phyloP scores from a whole-genome alignment of 2,113 vertebrate species.

The Oreochromis tanganicae region DNA sequence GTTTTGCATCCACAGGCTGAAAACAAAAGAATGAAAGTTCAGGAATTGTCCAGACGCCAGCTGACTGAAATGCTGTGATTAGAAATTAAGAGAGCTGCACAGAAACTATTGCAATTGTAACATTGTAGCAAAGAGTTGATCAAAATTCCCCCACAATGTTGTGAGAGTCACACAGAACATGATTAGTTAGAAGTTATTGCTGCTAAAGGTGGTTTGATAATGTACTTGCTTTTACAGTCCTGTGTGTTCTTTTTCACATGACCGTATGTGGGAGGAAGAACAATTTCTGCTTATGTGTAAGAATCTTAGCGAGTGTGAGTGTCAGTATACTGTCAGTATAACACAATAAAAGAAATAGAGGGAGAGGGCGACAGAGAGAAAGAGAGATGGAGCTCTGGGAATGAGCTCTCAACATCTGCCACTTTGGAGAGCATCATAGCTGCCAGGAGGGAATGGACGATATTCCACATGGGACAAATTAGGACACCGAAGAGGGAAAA shows the following conservation, averaged over 20 bases:
- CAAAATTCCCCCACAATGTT: neutral
- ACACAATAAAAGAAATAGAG: neutral
- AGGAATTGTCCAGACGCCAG: accelerated
- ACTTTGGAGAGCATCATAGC: constrained; percentile 6
- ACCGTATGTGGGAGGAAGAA: neutral
- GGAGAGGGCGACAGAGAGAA: neutral
- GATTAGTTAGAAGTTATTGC: neutral
- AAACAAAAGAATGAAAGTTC: neutral
- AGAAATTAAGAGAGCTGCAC: neutral
- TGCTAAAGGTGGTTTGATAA: neutral
- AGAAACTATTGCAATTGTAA: neutral
- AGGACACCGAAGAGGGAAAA: neutral
- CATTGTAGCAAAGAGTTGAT: neutral
- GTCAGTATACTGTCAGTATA: neutral
- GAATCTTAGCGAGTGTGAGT: neutral
- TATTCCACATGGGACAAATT: constrained; percentile 44
- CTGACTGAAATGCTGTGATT: neutral
- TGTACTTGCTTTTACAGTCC: neutral
- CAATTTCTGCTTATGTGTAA: neutral
- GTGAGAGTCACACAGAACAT: neutral
- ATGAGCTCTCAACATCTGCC: constrained; percentile 33
- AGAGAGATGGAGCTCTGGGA: neutral
- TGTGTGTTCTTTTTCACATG: accelerated
- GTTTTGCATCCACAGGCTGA: neutral
- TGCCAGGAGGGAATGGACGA: constrained; percentile 17